Evolutionary conservation across 2,797 vertebrate genomes (phyloP).

Genomic region (Tauraco hartlaubi): DNA sequence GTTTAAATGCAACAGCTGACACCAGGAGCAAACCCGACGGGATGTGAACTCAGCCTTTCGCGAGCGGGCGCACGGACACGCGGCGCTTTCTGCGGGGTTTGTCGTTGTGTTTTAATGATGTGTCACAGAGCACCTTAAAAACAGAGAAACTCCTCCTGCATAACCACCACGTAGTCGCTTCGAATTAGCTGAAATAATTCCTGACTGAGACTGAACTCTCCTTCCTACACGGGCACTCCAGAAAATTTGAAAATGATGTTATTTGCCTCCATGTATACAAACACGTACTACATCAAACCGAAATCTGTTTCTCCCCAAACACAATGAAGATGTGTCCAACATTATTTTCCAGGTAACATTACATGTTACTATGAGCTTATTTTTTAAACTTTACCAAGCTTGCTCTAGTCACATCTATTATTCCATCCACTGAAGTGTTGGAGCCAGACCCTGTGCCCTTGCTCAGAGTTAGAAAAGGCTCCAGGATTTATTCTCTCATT

Average conservation of each 20-base stretch:
- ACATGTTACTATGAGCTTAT: neutral
- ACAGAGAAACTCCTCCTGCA: neutral
- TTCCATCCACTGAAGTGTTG: rapidly evolving
- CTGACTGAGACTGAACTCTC: neutral
- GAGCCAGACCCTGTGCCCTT: neutral
- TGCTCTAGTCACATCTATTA: neutral
- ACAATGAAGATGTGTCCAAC: neutral
- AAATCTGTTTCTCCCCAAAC: neutral
- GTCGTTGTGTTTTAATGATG: neutral
- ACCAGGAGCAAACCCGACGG: neutral
- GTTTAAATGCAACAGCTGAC: neutral
- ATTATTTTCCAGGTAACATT: neutral
- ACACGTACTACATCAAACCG: neutral
- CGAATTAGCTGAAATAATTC: neutral
- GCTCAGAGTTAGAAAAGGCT: neutral
- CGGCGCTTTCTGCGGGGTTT: neutral
- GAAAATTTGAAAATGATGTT: neutral
- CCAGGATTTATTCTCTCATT: neutral
- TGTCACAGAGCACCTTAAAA: neutral
- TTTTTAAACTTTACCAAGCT: neutral
- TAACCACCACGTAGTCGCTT: neutral
- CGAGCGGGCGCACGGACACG: neutral
- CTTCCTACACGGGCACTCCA: neutral
- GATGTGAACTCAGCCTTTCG: neutral
- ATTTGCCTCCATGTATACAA: neutral